These are phyloP conservation scores for Mellivora capensis DNA, from an alignment of 2,113 vertebrate genomes.

Conservation along the genomic window DNA sequence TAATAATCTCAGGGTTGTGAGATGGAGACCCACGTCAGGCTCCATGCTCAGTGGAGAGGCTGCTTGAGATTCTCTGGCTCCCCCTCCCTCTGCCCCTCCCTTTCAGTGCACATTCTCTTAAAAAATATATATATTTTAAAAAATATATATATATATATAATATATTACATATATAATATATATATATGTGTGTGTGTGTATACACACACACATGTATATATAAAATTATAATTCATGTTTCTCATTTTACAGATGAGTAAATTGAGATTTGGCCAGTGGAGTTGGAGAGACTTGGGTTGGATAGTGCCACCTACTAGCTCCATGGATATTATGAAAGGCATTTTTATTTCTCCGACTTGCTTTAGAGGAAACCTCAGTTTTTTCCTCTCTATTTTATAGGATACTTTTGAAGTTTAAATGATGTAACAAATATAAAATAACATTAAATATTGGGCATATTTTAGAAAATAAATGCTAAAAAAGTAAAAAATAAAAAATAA, in stretches of 20 bases:
- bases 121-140: too few relatives aligned
- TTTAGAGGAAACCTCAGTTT: not conserved
- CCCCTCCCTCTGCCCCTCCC: too few relatives aligned
- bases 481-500: not conserved
- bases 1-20: not conserved
- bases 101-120: too few relatives aligned
- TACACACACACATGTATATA: too few relatives aligned
- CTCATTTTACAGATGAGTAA: not conserved
- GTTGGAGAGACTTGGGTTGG: accelerated
- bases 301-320: not conserved
- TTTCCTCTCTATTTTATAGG: not conserved
- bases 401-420: not conserved
- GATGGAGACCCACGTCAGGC: not conserved
- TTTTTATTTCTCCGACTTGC: not conserved
- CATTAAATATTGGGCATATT: not conserved
- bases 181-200: too few relatives aligned
- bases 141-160: too few relatives aligned
- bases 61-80: too few relatives aligned
- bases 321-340: not conserved
- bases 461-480: not conserved
- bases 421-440: not conserved
- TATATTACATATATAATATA: too few relatives aligned
- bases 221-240: not conserved
- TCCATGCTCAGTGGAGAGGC: too few relatives aligned
- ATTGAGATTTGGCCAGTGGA: not conserved